Conservation (phyloP, 2,888 invertebrate species). For the Oxytorus armatus region DNA sequence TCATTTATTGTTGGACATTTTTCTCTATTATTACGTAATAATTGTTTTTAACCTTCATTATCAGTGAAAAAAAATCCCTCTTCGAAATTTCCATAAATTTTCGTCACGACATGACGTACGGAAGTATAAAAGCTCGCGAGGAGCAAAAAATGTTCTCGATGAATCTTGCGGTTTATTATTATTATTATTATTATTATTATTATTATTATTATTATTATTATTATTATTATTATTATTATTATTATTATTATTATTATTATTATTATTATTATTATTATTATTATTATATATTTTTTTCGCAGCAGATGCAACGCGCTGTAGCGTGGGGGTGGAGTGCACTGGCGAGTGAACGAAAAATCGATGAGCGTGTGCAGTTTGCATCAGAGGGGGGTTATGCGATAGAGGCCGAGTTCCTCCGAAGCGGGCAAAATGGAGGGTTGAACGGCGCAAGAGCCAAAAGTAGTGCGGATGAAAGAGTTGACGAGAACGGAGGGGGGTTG, state of each 20-base stretch:
- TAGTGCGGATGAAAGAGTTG: no score
- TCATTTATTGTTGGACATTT: no score
- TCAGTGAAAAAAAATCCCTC: slow-evolving; percentile 1
- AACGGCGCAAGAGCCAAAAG: slow-evolving; percentile 39
- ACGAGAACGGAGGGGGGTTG: no score
- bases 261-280: no score
- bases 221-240: no score
- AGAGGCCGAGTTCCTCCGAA: slow-evolving; percentile 44
- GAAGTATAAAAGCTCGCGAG: slow-evolving; percentile 14
- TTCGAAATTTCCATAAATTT: slow-evolving; percentile 8
- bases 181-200: no score
- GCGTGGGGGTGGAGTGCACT: slow-evolving; percentile 10
- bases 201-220: no score
- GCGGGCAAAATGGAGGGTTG: slow-evolving; percentile 31
- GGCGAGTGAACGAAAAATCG: slow-evolving; percentile 58
- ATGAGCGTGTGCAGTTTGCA: slow-evolving; percentile 59
- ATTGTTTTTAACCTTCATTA: no score
- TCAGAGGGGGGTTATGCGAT: slow-evolving; percentile 26
- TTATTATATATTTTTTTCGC: no score
- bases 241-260: no score
- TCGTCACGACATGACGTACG: not conserved
- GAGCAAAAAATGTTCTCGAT: slow-evolving; percentile 44
- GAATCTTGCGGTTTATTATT: slow-evolving; percentile 3
- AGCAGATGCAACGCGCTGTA: slow-evolving; percentile 53
- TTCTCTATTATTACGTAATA: no score